Percentiles rank a stretch among this genome's conserved stretches.
These are phyloP conservation scores for Drosophila sp. DNA, from an alignment of 1,140 invertebrate genomes.

Conservation along the genomic window DNA sequence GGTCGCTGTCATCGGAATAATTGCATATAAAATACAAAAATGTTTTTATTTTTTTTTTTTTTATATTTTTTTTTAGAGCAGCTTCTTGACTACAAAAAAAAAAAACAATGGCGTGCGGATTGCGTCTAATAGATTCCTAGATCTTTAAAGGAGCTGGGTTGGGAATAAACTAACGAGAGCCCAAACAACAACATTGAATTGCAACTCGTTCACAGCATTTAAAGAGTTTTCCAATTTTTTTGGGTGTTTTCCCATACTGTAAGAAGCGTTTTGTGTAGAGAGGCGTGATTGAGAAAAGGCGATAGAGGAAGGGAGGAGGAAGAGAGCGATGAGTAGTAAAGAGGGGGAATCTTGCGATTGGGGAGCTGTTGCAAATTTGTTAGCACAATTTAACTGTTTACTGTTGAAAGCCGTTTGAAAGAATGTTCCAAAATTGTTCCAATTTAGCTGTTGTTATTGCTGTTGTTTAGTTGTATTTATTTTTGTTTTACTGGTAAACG, in stretches of 20 bases:
- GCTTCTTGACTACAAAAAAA: constrained; percentile 50
- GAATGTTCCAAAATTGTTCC: constrained; percentile 70
- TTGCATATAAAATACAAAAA: neutral
- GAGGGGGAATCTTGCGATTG: constrained; percentile 23
- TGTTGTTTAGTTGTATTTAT: constrained; percentile 35
- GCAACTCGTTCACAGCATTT: constrained; percentile 49
- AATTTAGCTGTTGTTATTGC: constrained; percentile 49
- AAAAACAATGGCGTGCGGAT: constrained; percentile 11
- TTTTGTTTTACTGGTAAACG: constrained; percentile 81
- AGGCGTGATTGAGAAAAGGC: constrained; percentile 58
- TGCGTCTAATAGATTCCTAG: neutral
- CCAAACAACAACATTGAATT: constrained; percentile 62
- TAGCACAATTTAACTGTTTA: constrained; percentile 83
- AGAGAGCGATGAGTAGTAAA: constrained; percentile 5
- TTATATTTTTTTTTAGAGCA: constrained; percentile 47
- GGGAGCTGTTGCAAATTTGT: constrained; percentile 45
- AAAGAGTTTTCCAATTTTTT: constrained; percentile 47
- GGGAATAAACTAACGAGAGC: constrained; percentile 30
- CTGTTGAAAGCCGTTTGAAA: constrained; percentile 71
- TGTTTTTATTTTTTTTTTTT: constrained; percentile 3
- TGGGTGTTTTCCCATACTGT: constrained; percentile 32
- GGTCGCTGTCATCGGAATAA: neutral
- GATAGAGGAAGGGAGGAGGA: neutral
- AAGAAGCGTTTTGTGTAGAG: constrained; percentile 57
- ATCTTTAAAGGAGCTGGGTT: constrained; percentile 11